Base-by-base conservation (phyloP, 2,797 vertebrate species). In the Bradypodion pumilum region DNA sequence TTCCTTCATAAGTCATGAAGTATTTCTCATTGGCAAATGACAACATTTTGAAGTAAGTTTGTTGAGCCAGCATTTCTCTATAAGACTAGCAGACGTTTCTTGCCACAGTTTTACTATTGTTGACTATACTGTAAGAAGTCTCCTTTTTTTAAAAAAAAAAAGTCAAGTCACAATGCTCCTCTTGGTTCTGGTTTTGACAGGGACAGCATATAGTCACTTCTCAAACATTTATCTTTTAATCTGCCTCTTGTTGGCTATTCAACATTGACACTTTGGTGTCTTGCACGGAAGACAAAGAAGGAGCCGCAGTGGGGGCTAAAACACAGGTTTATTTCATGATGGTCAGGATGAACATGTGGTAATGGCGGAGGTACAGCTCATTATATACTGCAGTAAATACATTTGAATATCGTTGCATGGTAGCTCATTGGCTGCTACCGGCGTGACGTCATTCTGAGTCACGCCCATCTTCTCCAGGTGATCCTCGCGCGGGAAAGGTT, bases 1-100 rank as follows among this genome's bases (percentile, higher is more conserved):
- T 12, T 78, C 23, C 74, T 85, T 86, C 42, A 89, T 81, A 52
- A 91, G 9, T 76, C 37, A 90, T 59, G 40, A 86, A 37, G 15
- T 52, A 62, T 76, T 83, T 86, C 83, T 74, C 29, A 80, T 1
- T 76, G 77, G 60, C 12, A 68, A 85, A 89, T 60, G 49, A 32
- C 5, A 65, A 82, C 72, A 65, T 42, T 83, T 86, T 75, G 68
- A 32, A 6, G 37, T 73, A 81, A 76, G 2, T 85, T 82, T 88
- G 65, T 7, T 10, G 49, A 80, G 74, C 5, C 52, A 16, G 32
- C 25, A 37, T 42, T 42, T 40, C 10, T 75, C n/a, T 29, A 74
- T 77, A 85, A 25, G 15, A 7, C 75, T 60, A 25, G 5, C 56
- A 59, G n/a, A 40, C 56, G 19, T 56, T 52, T 69, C 56, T 40